Conservation (phyloP, 1,140 invertebrate species). For the Sycobia sp. region DNA sequence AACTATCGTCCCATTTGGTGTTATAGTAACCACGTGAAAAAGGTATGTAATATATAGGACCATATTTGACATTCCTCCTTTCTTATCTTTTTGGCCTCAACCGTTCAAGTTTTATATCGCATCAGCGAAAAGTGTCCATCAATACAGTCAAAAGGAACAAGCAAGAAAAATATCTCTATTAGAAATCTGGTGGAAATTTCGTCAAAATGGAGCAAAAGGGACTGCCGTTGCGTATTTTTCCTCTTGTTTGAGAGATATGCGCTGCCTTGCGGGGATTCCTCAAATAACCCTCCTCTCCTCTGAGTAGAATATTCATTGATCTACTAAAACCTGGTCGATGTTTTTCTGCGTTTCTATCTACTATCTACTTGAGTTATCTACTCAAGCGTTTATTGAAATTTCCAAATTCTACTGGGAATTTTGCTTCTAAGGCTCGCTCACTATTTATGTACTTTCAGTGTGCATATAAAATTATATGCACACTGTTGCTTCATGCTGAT, state of each 20-base stretch:
- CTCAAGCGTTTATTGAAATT: neutral
- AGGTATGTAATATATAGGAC: too few species aligned
- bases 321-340: neutral
- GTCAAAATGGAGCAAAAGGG: constrained; percentile 3
- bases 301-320: neutral
- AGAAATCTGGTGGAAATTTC: constrained; percentile 12
- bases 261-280: neutral
- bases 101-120: too few species aligned
- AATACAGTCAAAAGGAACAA: neutral
- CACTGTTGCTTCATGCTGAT: too few species aligned
- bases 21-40: too few species aligned
- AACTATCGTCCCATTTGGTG: too few species aligned
- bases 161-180: neutral
- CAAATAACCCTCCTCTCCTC: neutral
- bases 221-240: neutral
- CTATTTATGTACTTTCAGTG: too few species aligned
- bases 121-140: neutral
- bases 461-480: too few species aligned
- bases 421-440: too few species aligned
- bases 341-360: neutral
- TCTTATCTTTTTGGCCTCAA: too few species aligned
- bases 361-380: too few species aligned
- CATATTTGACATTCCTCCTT: too few species aligned
- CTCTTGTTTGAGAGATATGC: neutral
- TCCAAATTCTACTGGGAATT: neutral